These are phyloP conservation scores for Sebastes oblongus DNA, from an alignment of 2,797 vertebrate species.

Conservation along the genomic window DNA sequence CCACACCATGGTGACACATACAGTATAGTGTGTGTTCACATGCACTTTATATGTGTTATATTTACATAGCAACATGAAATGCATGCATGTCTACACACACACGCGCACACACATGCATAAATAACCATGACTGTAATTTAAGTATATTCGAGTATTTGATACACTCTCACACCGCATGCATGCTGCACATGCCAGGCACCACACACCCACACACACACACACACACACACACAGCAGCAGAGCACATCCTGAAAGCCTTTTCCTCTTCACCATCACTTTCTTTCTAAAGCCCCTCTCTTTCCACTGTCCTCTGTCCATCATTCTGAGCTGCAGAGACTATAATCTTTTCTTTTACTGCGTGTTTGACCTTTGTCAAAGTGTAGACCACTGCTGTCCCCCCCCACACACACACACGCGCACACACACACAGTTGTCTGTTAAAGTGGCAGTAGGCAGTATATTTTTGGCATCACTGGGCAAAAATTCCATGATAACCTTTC, in stretches of 20 bases:
- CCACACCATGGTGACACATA: background rate
- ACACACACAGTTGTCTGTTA: background rate
- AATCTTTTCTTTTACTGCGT: conserved; percentile 22
- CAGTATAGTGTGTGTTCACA: background rate
- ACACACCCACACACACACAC: background rate
- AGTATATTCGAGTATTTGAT: background rate
- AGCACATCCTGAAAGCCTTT: background rate
- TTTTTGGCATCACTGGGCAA: too few species aligned
- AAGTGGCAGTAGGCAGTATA: too few species aligned
- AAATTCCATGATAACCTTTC: too few species aligned
- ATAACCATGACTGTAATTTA: conserved; percentile 1
- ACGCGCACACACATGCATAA: background rate
- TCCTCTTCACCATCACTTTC: background rate
- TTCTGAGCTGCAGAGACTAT: background rate
- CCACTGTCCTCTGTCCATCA: background rate
- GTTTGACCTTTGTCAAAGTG: conserved; percentile 46
- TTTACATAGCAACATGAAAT: background rate
- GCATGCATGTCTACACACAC: background rate
- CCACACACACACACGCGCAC: background rate
- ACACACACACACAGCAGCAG: background rate
- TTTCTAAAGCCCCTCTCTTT: background rate
- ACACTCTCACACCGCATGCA: background rate
- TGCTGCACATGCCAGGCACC: too few species aligned
- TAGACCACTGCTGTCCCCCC: conserved; percentile 5
- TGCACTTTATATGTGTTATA: background rate